Evolutionary conservation across 2,888 invertebrate species (phyloP).

Genomic region (Gari tellinella): DNA sequence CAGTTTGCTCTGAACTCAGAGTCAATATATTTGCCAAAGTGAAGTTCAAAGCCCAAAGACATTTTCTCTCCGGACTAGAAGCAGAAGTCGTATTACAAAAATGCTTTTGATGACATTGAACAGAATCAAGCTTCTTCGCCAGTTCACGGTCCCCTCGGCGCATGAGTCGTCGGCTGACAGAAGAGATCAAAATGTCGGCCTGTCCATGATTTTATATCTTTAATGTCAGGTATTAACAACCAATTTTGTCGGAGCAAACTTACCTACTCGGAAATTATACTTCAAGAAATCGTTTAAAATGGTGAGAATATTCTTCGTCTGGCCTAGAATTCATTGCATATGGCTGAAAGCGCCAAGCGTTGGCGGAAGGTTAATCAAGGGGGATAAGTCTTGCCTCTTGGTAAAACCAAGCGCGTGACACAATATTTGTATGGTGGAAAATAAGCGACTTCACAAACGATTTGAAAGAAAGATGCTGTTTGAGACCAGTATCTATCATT

Average conservation of each 20-base stretch:
- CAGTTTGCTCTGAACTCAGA: too few species aligned
- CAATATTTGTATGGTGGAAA: not conserved
- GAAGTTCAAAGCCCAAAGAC: not conserved
- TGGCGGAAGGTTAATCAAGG: slow-evolving; percentile 11
- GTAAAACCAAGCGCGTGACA: not conserved
- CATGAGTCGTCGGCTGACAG: slow-evolving; percentile 30
- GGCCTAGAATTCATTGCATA: slow-evolving; percentile 34
- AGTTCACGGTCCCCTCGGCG: slow-evolving; percentile 60
- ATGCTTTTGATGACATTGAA: slow-evolving; percentile 59
- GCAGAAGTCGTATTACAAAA: not conserved
- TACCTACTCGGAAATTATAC: too few species aligned
- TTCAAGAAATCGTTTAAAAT: too few species aligned
- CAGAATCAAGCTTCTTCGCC: slow-evolving; percentile 54
- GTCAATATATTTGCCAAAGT: not conserved
- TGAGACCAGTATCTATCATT: too few species aligned
- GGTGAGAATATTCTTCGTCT: too few species aligned
- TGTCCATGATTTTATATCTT: not conserved
- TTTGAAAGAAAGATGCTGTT: too few species aligned
- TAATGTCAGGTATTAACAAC: not conserved
- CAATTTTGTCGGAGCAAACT: not conserved
- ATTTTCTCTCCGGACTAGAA: not conserved
- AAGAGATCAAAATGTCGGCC: not conserved
- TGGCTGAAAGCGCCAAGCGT: slow-evolving; percentile 63
- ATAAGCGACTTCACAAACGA: not conserved
- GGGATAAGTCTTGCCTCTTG: slow-evolving; percentile 5